Evolutionary conservation across 2,113 vertebrate species (phyloP).

Genomic region (Labrus mixtus): DNA sequence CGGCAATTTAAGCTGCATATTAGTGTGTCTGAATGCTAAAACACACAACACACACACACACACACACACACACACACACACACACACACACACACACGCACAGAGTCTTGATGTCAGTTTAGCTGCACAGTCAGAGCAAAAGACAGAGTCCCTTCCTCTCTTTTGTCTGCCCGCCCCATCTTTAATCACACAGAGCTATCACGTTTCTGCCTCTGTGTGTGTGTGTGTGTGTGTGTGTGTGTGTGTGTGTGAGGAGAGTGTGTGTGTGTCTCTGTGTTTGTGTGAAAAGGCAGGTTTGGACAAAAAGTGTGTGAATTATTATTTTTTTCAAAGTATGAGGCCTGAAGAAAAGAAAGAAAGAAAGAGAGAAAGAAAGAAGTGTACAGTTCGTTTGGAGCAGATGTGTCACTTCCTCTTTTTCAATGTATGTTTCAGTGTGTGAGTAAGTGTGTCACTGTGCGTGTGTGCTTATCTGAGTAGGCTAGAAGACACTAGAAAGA

Average conservation of each 20-base stretch:
- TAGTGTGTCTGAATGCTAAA: too few species aligned
- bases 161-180: constrained; percentile 16
- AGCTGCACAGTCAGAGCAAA: constrained; percentile 18
- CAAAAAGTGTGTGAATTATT: too few species aligned
- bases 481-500: constrained; percentile 34
- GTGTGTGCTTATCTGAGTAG: constrained; percentile 45
- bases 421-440: constrained; percentile 4
- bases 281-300: too few species aligned
- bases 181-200: constrained; percentile 42
- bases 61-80: background rate
- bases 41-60: background rate
- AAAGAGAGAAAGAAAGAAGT: too few species aligned
- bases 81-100: background rate
- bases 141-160: constrained; percentile 16
- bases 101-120: constrained; percentile 2
- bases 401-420: constrained; percentile 47
- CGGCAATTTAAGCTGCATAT: too few species aligned
- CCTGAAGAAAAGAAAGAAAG: background rate
- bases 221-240: constrained; percentile 26
- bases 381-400: background rate
- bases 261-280: too few species aligned
- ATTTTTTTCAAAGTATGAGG: too few species aligned
- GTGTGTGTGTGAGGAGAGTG: background rate
- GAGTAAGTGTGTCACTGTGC: constrained; percentile 14
- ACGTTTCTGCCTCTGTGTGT: constrained; percentile 9